Evolutionary conservation across 1,140 invertebrate genomes (phyloP).

Genomic region (Berghia stephanieae): DNA sequence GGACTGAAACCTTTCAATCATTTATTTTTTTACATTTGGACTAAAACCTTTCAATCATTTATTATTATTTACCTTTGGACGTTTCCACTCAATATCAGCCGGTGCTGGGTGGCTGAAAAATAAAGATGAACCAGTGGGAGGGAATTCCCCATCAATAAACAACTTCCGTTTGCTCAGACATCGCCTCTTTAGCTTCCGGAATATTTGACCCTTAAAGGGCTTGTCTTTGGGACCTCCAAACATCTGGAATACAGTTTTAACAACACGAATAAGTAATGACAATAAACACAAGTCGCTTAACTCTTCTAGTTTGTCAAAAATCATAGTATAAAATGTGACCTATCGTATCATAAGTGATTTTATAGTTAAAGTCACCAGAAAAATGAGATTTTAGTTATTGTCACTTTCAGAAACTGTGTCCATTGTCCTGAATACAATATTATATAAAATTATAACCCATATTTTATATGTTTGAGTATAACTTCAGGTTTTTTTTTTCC

Average conservation of each 20-base stretch:
- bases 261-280: background rate
- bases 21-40: too few relatives aligned
- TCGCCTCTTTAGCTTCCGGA: conserved; percentile 57
- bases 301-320: too few relatives aligned
- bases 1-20: too few relatives aligned
- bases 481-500: too few relatives aligned
- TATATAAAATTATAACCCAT: too few relatives aligned
- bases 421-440: too few relatives aligned
- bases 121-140: conserved; percentile 67
- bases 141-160: conserved; percentile 70
- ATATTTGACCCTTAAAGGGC: conserved; percentile 65
- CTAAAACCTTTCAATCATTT: too few relatives aligned
- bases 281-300: background rate
- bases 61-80: conserved; percentile 62
- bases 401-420: background rate
- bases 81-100: conserved; percentile 67
- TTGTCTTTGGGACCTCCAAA: conserved; percentile 29
- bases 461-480: too few relatives aligned
- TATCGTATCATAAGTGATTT: background rate
- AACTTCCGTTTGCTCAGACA: conserved; percentile 59
- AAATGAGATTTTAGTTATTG: background rate
- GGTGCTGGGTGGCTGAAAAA: conserved; percentile 61
- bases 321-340: background rate
- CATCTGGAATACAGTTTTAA: conserved; percentile 12
- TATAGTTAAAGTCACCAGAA: background rate